Conservation (phyloP, 2,113 vertebrate species). For the Ictalurus furcatus region DNA sequence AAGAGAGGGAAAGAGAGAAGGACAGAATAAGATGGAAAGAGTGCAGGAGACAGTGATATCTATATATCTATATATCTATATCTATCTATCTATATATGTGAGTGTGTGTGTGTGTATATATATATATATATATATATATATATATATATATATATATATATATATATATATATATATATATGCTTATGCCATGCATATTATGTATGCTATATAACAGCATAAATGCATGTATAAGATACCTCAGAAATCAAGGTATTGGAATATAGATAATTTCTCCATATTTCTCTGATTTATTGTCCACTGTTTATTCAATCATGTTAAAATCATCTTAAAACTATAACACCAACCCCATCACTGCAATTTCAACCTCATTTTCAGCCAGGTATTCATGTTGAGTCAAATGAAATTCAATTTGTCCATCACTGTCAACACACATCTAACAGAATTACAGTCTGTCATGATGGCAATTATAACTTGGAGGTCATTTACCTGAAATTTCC, state of each 20-base stretch:
- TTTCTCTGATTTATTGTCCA: background rate
- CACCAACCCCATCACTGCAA: too few relatives aligned
- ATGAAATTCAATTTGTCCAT: slow-evolving; percentile 18
- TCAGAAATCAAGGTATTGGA: background rate
- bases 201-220: background rate
- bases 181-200: background rate
- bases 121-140: too few relatives aligned
- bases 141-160: too few relatives aligned
- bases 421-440: background rate
- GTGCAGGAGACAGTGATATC: background rate
- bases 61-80: too few relatives aligned
- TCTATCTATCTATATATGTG: too few relatives aligned
- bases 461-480: background rate
- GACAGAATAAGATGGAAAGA: background rate
- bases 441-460: slow-evolving; percentile 7
- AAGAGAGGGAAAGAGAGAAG: background rate
- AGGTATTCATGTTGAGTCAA: background rate
- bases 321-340: background rate
- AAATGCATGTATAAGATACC: too few relatives aligned
- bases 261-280: background rate
- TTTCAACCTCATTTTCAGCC: background rate
- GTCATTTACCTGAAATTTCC: background rate
- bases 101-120: too few relatives aligned
- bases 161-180: too few relatives aligned
- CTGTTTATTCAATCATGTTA: background rate